Conservation (phyloP, 92 coral and sea anemone species). For the Isaurus tuberculatus region DNA sequence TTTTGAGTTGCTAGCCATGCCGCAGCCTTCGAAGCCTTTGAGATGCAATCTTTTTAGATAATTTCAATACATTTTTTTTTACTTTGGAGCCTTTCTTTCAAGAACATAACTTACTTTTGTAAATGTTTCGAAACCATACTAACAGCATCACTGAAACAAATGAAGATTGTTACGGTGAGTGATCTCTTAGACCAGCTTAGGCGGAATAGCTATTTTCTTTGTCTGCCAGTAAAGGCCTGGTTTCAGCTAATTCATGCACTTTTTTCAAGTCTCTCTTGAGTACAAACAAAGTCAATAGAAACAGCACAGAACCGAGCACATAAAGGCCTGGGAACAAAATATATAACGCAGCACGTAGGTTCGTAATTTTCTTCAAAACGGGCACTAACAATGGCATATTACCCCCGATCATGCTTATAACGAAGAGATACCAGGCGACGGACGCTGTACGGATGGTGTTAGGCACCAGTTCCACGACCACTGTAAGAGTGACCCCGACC, state of each 20-base stretch:
- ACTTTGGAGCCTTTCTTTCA: too few species aligned
- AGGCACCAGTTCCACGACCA: constrained; percentile 94
- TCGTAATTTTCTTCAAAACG: constrained; percentile 75
- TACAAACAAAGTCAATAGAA: constrained; percentile 85
- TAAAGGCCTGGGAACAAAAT: constrained; percentile 91
- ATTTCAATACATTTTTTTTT: too few species aligned
- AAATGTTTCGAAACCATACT: too few species aligned
- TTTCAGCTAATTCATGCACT: constrained; percentile 55
- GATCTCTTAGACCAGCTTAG: constrained; percentile 12
- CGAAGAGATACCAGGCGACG: constrained; percentile 85
- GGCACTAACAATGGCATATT: constrained; percentile 89
- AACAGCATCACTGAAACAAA: too few species aligned
- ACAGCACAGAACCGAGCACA: constrained; percentile 85
- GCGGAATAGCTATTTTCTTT: constrained; percentile 5
- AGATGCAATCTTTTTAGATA: too few species aligned
- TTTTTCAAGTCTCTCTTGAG: constrained; percentile 80
- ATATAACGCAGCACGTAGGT: constrained; percentile 83
- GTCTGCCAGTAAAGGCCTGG: constrained; percentile 69
- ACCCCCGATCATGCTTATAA: constrained; percentile 95
- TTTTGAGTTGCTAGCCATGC: too few species aligned
- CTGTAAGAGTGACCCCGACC: constrained; percentile 97
- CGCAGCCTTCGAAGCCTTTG: too few species aligned
- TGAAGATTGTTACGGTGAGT: too few species aligned
- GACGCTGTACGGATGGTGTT: constrained; percentile 84
- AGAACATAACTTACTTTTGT: too few species aligned